Conservation (phyloP, 2,113 vertebrate genomes). For the Anoura caudifer region DNA sequence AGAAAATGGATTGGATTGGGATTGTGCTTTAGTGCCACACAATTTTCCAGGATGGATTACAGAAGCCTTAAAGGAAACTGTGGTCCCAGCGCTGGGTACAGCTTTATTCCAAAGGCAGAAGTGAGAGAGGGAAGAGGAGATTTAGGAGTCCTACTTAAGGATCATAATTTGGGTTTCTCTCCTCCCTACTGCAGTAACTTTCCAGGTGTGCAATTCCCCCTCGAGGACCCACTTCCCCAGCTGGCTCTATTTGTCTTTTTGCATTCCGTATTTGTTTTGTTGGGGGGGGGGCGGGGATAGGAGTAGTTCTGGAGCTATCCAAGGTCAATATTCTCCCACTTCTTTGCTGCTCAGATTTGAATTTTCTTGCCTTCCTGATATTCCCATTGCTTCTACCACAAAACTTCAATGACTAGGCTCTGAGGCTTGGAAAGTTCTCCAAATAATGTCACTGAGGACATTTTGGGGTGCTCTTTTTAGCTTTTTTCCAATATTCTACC, state of each 20-base stretch:
- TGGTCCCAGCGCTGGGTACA: neutral
- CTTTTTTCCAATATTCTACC: neutral
- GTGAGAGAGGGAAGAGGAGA: neutral
- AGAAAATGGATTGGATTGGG: conserved; percentile 44
- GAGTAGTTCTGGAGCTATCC: neutral
- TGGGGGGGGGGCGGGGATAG: too few relatives aligned
- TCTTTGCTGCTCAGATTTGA: neutral
- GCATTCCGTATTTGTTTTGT: neutral
- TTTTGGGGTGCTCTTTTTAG: neutral
- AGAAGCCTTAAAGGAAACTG: neutral
- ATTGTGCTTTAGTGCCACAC: neutral
- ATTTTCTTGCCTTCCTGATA: neutral
- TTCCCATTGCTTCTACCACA: neutral
- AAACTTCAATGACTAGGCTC: neutral
- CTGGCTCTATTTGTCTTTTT: neutral
- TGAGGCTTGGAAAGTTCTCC: conserved; percentile 25
- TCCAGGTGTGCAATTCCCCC: neutral
- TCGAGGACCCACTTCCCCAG: neutral
- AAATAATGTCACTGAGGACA: neutral
- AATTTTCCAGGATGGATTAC: neutral
- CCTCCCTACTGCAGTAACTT: conserved; percentile 41
- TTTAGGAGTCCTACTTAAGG: neutral
- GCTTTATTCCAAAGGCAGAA: neutral
- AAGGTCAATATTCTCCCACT: neutral
- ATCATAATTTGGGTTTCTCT: neutral